Conservation (phyloP, 2,888 invertebrate species). For the Apeira syringaria region DNA sequence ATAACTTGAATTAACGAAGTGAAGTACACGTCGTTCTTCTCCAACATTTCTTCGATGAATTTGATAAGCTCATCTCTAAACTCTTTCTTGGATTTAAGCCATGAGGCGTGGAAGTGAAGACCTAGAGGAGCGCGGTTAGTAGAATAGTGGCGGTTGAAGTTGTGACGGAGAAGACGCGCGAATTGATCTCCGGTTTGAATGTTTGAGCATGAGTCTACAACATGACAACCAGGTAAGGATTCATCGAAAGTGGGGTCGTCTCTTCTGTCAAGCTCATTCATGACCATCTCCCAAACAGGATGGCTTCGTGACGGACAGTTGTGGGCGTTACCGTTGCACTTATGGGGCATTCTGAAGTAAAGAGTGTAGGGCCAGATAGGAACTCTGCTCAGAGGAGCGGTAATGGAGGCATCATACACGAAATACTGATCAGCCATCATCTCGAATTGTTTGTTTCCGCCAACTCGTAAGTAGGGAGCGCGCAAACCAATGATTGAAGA, state of each 20-base stretch:
- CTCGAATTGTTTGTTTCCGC: slow-evolving; percentile 97
- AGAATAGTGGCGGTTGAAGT: slow-evolving; percentile 96
- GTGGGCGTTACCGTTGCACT: slow-evolving; percentile 96
- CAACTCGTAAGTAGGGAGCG: slow-evolving; percentile 94
- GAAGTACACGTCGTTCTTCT: slow-evolving; percentile 95
- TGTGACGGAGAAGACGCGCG: slow-evolving; percentile 94
- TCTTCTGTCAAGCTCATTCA: slow-evolving; percentile 96
- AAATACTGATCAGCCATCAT: slow-evolving; percentile 99
- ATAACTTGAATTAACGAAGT: slow-evolving; percentile 95
- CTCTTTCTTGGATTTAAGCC: slow-evolving; percentile 97
- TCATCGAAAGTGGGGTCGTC: slow-evolving; percentile 97
- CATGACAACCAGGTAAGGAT: slow-evolving; percentile 96
- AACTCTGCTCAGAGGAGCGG: slow-evolving; percentile 93
- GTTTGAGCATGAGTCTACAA: slow-evolving; percentile 97
- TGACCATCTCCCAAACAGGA: slow-evolving; percentile 98
- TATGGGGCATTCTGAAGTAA: slow-evolving; percentile 98
- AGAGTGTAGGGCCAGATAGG: slow-evolving; percentile 99
- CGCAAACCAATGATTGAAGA: slow-evolving; percentile 95
- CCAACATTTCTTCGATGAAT: slow-evolving; percentile 96
- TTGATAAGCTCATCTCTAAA: slow-evolving; percentile 95
- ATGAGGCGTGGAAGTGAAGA: slow-evolving; percentile 97
- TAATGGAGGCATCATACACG: slow-evolving; percentile 97
- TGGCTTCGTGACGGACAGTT: slow-evolving; percentile 96
- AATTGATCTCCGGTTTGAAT: slow-evolving; percentile 96
- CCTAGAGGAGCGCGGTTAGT: slow-evolving; percentile 97